Conservation (phyloP, 2,888 invertebrate species). For the Mycalesis mineus region DNA sequence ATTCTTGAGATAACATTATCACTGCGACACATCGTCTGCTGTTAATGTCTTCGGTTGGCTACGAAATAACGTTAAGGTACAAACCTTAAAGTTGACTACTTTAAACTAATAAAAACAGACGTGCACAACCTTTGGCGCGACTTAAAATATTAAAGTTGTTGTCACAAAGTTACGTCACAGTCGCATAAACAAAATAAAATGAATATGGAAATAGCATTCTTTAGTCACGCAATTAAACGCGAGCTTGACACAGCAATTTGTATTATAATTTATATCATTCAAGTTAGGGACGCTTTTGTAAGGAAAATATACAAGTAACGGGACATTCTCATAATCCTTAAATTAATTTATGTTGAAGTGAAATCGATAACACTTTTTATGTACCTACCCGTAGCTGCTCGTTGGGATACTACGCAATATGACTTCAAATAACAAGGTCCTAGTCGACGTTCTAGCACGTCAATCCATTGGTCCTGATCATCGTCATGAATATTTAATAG, state of each 20-base stretch:
- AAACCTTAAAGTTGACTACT: too few relatives aligned
- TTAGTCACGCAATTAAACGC: constrained; percentile 57
- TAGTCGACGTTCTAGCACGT: too few relatives aligned
- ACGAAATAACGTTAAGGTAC: too few relatives aligned
- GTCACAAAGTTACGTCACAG: constrained; percentile 22
- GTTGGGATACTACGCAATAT: too few relatives aligned
- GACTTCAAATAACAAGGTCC: too few relatives aligned
- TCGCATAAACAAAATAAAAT: constrained; percentile 46
- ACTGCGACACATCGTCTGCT: too few relatives aligned
- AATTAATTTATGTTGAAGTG: not conserved
- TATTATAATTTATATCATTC: constrained; percentile 53
- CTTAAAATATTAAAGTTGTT: constrained; percentile 10
- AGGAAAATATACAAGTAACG: constrained; percentile 17
- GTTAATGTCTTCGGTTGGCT: too few relatives aligned
- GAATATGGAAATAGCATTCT: constrained; percentile 64
- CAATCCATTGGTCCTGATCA: too few relatives aligned
- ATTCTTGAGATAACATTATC: too few relatives aligned
- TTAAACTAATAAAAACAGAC: not conserved
- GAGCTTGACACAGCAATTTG: constrained; percentile 59
- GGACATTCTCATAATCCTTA: not conserved
- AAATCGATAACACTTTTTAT: not conserved
- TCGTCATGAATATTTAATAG: too few relatives aligned
- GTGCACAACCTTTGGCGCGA: not conserved
- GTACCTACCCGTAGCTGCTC: too few relatives aligned
- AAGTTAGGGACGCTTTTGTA: constrained; percentile 24